phyloP scores from a whole-genome alignment of 1,140 invertebrate genomes.

The Proctacanthus coquilletti region DNA sequence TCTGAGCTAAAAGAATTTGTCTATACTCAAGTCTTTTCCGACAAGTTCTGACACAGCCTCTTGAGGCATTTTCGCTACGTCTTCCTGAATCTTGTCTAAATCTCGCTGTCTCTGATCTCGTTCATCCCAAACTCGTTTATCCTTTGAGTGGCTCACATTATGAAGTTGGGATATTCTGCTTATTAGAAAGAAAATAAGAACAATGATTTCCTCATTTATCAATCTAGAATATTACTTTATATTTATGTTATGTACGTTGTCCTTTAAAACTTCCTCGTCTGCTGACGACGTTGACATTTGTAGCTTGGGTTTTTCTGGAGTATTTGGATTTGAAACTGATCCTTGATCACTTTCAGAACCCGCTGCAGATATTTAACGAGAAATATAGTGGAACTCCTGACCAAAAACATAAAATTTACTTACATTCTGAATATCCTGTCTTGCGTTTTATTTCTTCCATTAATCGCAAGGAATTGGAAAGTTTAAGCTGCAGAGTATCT shows the following conservation, averaged over 20 bases:
- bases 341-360: conserved; percentile 4
- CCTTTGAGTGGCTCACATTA: conserved; percentile 50
- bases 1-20: conserved; percentile 9
- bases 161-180: conserved; percentile 58
- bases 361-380: conserved; percentile 2
- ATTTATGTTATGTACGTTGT: conserved; percentile 15
- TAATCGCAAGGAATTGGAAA: conserved; percentile 61
- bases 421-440: conserved; percentile 2
- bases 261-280: conserved; percentile 11
- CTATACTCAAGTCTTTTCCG: conserved; percentile 42
- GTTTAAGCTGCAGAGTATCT: conserved; percentile 61
- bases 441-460: conserved; percentile 40
- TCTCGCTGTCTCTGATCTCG: conserved; percentile 57
- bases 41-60: conserved; percentile 48
- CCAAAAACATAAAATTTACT: conserved; percentile 9
- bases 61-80: conserved; percentile 47
- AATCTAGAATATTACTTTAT: conserved; percentile 16
- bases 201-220: not conserved
- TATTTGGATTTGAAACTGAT: not conserved
- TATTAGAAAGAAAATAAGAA: conserved; percentile 5
- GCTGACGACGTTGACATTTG: conserved; percentile 8
- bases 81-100: conserved; percentile 51
- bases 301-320: conserved; percentile 3
- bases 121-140: conserved; percentile 55
- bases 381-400: conserved; percentile 6